Conservation (phyloP, 2,888 invertebrate genomes). For the Nasonia oneida region DNA sequence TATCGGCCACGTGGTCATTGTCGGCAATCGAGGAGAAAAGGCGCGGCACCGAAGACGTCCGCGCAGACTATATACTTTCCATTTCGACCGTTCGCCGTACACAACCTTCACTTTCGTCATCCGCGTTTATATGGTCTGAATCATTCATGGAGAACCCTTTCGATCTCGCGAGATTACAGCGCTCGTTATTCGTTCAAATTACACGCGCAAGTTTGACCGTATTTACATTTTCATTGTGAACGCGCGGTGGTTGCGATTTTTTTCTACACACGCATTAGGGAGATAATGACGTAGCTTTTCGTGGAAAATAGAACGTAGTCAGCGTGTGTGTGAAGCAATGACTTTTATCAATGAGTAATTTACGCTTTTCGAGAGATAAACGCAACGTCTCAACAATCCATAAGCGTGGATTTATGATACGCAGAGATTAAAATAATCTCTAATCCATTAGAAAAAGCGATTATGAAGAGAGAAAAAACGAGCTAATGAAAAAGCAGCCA, state of each 20-base stretch:
- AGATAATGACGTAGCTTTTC: not conserved
- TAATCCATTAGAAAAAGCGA: slow-evolving; percentile 1
- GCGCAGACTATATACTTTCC: not conserved
- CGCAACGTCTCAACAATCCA: not conserved
- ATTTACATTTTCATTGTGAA: not conserved
- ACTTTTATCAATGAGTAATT: not conserved
- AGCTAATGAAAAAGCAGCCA: not conserved
- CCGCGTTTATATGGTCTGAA: not conserved
- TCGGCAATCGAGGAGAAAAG: not conserved
- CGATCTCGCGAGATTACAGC: not conserved
- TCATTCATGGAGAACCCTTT: not conserved
- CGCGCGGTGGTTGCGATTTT: not conserved
- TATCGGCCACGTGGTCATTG: slow-evolving; percentile 13
- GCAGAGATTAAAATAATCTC: not conserved
- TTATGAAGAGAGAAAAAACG: not conserved
- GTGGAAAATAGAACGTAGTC: not conserved
- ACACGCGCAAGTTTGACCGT: not conserved
- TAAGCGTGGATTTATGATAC: not conserved
- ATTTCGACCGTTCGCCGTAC: not conserved
- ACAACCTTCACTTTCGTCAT: not conserved
- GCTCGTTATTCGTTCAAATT: not conserved
- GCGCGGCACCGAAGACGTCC: not conserved
- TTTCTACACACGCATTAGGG: not conserved
- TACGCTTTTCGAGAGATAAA: not conserved
- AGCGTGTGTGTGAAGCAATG: not conserved